Evolutionary conservation across 23 tunicate species (phyloP), one percentile per base, ranked within the genome.

Genomic region (Ascidia mentula): DNA sequence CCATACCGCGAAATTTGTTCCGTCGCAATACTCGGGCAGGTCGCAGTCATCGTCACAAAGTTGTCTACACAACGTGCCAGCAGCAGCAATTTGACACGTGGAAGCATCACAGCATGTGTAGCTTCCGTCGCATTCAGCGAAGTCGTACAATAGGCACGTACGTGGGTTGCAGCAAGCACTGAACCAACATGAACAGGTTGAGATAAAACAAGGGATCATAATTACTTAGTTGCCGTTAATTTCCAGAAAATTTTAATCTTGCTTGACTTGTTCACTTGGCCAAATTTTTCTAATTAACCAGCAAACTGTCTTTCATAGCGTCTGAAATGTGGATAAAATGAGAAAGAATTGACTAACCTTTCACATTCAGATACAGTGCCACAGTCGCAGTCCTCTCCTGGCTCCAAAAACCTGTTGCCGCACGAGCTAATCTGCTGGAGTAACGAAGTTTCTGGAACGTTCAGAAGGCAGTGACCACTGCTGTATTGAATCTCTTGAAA

Each of bases 121-220:
- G 65, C 65, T 53, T 53, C 65, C 65, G 65, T 53, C 65, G 65
- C 65, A 53, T 9, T 53, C 28, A 20, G 65, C 65, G 24, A 53
- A 53, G 24, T 53, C 65, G 13, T 53, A 53, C 65, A 53, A 28
- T 28, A 20, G 65, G 13, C 65, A 53, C 28, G 65, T 53, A 20
- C 65, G 65, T 6, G 65, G 65, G 13, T 53, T 53, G 65, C 65
- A 53, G 13, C 65, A 53, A 6, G 1, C 22, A 53, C 65, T 53
- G 65, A 26, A n/a, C n/a, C n/a, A n/a, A n/a, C n/a, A n/a, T n/a
- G n/a, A n/a, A n/a, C n/a, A n/a, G n/a, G n/a, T n/a, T n/a, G n/a
- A n/a, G n/a, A n/a, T n/a, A n/a, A n/a, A n/a, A n/a, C n/a, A n/a
- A n/a, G n/a, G n/a, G n/a, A n/a, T n/a, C n/a, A n/a, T n/a, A n/a